Base-by-base conservation (phyloP, 2,797 vertebrate genomes). In the Silurus aristotelis region DNA sequence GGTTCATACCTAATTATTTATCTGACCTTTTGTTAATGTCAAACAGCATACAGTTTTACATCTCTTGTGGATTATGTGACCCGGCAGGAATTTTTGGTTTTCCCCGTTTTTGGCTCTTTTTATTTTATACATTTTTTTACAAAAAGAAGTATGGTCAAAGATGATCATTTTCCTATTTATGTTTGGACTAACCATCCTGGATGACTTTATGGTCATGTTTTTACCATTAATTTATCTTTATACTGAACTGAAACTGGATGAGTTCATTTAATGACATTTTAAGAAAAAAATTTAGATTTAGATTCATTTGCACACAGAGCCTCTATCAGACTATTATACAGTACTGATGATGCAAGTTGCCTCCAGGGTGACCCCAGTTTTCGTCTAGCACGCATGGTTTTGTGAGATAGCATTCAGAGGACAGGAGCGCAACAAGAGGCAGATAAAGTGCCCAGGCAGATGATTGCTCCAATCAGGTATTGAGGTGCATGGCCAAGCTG, bases 11-110 rank as follows among this genome's bases (percentile, higher is more conserved):
- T 91, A 89, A 90, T 93, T 95, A 91, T 91, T 90, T 90, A 91
- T 86, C n/a, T 91, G 94, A 96, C 95, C 96, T 96, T 95, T 96
- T 87, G 89, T 95, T 93, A 94, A 95, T 95, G 94, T 93, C 94
- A 95, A 82, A 93, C 86, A 90, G 95, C 94, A 91, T 89, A 93
- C 88, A 91, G 88, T 91, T 93, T 94, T 91, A 92, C 93, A 91
- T 95, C 94, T 93, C 92, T 84, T 81, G 84, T 87, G 85, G 91
- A 92, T 92, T 93, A 91, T 67, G 79, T 93, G 95, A 94, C 94
- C 94, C 91, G 92, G 91, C 90, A 89, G 85, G 68, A 89, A 89
- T 93, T 90, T 56, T 15, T 87, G 88, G 87, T 91, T 87, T 89
- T 85, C 64, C 63, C 6, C 46, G 12, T 5, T 38, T 5, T 38